phyloP scores from a whole-genome alignment of 2,113 vertebrate species.

The Campylomormyrus numenius region DNA sequence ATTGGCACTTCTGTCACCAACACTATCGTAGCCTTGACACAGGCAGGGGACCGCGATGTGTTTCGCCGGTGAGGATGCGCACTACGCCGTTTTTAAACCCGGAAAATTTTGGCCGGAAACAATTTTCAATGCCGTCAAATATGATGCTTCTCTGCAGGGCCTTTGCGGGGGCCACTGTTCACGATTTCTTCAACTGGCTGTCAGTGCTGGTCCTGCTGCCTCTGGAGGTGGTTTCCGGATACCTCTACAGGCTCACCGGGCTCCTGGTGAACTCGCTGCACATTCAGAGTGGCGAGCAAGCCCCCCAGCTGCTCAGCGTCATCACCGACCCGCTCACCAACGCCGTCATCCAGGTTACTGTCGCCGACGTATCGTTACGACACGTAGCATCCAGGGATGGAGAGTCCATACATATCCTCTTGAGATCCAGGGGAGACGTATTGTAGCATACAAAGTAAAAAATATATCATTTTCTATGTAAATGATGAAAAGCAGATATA shows the following conservation, averaged over 20 bases:
- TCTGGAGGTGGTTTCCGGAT: slow-evolving; percentile 72
- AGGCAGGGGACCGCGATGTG: slow-evolving; percentile 83
- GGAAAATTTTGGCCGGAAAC: not conserved
- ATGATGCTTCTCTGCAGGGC: slow-evolving; percentile 59
- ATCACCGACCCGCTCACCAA: slow-evolving; percentile 91
- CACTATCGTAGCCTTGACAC: slow-evolving; percentile 86
- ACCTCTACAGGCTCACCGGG: slow-evolving; percentile 73
- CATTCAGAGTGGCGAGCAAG: slow-evolving; percentile 75
- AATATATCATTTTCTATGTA: not conserved
- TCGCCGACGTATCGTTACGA: not conserved
- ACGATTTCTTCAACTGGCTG: slow-evolving; percentile 97
- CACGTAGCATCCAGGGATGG: not conserved
- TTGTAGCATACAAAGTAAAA: too few species aligned
- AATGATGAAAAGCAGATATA: not conserved
- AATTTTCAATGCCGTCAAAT: not conserved
- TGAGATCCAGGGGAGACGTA: too few species aligned
- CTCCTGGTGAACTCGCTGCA: slow-evolving; percentile 71
- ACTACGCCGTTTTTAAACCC: not conserved
- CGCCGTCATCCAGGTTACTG: slow-evolving; percentile 79
- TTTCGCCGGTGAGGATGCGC: slow-evolving; percentile 76
- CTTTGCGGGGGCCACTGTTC: slow-evolving; percentile 87
- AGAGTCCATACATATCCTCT: not conserved
- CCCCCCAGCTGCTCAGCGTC: slow-evolving; percentile 84
- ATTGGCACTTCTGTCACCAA: slow-evolving; percentile 95
- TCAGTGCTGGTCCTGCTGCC: slow-evolving; percentile 82